Evolutionary conservation across 2,113 vertebrate genomes (phyloP), one percentile per base, ranked within the genome.

Genomic region (Silurus meridionalis): DNA sequence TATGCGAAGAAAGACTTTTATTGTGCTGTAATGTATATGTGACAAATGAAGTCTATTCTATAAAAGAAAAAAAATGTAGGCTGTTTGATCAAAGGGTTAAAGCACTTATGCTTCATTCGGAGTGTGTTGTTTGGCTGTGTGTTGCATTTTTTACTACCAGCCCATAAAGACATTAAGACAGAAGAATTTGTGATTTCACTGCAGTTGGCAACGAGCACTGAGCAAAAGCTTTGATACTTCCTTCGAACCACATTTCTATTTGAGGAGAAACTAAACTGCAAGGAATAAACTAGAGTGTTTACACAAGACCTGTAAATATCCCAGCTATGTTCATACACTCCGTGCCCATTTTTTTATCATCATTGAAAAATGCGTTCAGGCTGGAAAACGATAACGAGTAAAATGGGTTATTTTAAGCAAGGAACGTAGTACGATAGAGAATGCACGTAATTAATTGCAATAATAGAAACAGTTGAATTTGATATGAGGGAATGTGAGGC

Each of bases 261-360:
- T 89, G 87, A 87, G 89, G 89, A 89, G 88, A 83, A 77, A 52
- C 72, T n/a, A 64, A 86, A 63, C 11, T 53, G 67, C 86, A 69
- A 86, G 84, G 60, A 91, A 87, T 88, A 90, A 37, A 86, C 86
- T 83, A 1, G 66, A 52, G 57, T 89, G 90, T 90, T 90, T 86
- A 89, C 88, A 85, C 86, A 89, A 86, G 53, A 52, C 81, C 80
- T 37, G 89, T 55, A 89, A 90, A 84, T 81, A 91, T 90, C 88
- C 55, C 53, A 88, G 69, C 60, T 90, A 91, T 91, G 89, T 84
- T 77, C 85, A 80, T 82, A 77, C 87, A 89, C 89, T 89, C 87
- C 69, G n/a, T 58, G 52, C 80, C 85, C 23, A 83, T 91, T 86
- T 37, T 37, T 37, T 83, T 53, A 85, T 88, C 89, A 89, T 53